Percentiles rank a stretch among this genome's conserved stretches.
Evolutionary conservation across 2,888 invertebrate species (phyloP).

Genomic region (Liopterus haemorrhoidalis): DNA sequence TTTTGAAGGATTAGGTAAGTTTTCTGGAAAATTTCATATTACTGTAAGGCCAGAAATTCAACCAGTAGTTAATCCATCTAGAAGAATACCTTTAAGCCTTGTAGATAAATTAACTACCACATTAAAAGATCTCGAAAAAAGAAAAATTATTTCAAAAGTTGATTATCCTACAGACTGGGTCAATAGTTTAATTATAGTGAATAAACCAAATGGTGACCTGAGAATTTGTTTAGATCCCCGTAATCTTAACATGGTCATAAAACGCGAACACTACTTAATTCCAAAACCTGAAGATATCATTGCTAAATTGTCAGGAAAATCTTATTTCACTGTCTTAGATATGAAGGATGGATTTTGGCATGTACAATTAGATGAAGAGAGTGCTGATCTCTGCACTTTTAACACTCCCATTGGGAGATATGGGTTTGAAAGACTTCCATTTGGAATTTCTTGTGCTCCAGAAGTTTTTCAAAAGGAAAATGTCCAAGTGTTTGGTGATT

Average conservation of each 20-base stretch:
- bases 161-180: constrained; percentile 25
- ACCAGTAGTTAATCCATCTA: constrained; percentile 11
- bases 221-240: constrained; percentile 35
- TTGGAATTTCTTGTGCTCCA: not conserved
- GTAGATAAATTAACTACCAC: constrained; percentile 10
- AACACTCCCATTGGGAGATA: constrained; percentile 5
- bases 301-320: constrained; percentile 26
- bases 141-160: constrained; percentile 20
- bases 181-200: constrained; percentile 32
- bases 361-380: not conserved
- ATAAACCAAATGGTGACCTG: constrained; percentile 32
- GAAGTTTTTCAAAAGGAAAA: constrained; percentile 4
- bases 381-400: not conserved
- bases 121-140: constrained; percentile 12
- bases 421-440: constrained; percentile 9
- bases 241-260: constrained; percentile 29
- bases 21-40: constrained; percentile 14
- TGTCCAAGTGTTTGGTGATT: constrained; percentile 1
- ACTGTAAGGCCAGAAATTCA: constrained; percentile 10
- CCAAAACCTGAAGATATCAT: constrained; percentile 30
- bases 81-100: constrained; percentile 18
- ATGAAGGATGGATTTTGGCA: constrained; percentile 29
- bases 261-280: constrained; percentile 28
- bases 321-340: constrained; percentile 32
- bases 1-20: no score